phyloP scores from a whole-genome alignment of 2,797 vertebrate genomes.

The Phalanger gymnotis region DNA sequence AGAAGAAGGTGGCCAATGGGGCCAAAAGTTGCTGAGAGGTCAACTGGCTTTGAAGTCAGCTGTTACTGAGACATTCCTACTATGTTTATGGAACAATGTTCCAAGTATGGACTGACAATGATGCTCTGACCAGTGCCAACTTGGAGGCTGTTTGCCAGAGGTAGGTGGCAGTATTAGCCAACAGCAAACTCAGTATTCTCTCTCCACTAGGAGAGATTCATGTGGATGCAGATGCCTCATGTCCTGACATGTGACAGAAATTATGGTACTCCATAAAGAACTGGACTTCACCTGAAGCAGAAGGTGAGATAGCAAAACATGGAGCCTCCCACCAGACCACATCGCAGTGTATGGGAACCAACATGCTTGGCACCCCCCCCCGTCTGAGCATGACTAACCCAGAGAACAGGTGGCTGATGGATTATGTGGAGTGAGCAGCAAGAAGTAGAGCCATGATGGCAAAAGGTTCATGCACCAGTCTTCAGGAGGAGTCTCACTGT shows the following conservation, averaged over 20 bases:
- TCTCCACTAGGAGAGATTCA: background rate
- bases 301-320: background rate
- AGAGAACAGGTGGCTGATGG: background rate
- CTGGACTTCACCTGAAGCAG: too few species aligned
- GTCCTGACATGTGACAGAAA: background rate
- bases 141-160: background rate
- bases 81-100: background rate
- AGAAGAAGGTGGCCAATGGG: background rate
- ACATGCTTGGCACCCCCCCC: background rate
- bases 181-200: background rate
- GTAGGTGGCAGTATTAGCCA: background rate
- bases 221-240: background rate
- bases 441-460: background rate
- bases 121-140: background rate
- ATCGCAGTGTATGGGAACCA: background rate
- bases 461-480: background rate
- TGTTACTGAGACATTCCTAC: background rate
- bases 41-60: background rate
- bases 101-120: background rate
- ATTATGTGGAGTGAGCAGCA: background rate
- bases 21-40: background rate
- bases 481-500: background rate
- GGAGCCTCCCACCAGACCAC: background rate
- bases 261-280: background rate
- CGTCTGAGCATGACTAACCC: background rate